Percentiles rank a stretch among this genome's conserved stretches.
phyloP scores from a whole-genome alignment of 2,113 vertebrate species.

The Oryzias javanicus region DNA sequence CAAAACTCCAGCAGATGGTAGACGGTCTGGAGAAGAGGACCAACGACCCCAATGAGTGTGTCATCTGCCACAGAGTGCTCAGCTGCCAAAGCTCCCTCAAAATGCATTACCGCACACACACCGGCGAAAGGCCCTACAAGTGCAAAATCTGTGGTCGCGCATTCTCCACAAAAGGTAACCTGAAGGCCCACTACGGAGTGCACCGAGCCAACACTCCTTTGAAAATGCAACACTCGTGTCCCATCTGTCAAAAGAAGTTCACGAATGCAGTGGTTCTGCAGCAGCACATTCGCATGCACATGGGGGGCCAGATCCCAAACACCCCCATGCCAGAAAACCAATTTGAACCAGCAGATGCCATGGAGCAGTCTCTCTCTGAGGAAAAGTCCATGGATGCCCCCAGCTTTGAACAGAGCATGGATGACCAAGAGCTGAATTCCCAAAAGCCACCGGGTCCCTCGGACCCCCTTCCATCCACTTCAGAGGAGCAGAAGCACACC shows the following conservation, averaged over 20 bases:
- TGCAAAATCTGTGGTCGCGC: constrained; percentile 95
- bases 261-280: constrained; percentile 95
- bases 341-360: constrained; percentile 72
- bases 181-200: constrained; percentile 95
- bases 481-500: constrained; percentile 56
- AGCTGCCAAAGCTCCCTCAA: constrained; percentile 98
- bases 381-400: constrained; percentile 72
- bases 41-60: constrained; percentile 91
- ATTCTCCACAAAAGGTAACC: constrained; percentile 96
- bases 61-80: constrained; percentile 91
- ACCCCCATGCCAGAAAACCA: constrained; percentile 83
- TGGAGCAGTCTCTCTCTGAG: constrained; percentile 53
- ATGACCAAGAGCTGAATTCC: constrained; percentile 75
- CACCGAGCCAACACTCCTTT: constrained; percentile 86
- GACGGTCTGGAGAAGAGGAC: constrained; percentile 92
- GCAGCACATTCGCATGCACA: constrained; percentile 98
- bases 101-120: constrained; percentile 99
- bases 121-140: constrained; percentile 93
- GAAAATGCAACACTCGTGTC: constrained; percentile 95
- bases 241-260: constrained; percentile 98
- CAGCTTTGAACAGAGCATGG: constrained; percentile 68
- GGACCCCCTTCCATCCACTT: constrained; percentile 33
- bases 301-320: constrained; percentile 97
- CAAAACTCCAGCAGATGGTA: constrained; percentile 94
- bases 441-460: constrained; percentile 65